Evolutionary conservation across 2,888 invertebrate species (phyloP).

Genomic region (Prostheceraeus crozeri): DNA sequence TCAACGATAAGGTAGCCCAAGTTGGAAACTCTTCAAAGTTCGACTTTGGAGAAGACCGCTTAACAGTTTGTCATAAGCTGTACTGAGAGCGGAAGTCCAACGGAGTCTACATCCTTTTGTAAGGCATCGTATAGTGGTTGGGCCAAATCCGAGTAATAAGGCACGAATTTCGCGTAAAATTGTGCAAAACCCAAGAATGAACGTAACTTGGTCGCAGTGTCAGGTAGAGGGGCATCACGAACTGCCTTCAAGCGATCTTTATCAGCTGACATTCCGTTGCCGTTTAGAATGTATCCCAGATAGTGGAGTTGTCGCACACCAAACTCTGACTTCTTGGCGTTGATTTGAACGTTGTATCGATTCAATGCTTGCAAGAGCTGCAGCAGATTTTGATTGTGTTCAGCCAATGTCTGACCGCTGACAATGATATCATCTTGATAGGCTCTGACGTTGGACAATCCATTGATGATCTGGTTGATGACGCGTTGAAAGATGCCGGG

Average conservation of each 20-base stretch:
- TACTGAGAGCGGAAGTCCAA: too few relatives aligned
- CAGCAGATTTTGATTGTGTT: constrained; percentile 7
- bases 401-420: not conserved
- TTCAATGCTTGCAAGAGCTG: constrained; percentile 14
- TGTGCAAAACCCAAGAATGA: not conserved
- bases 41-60: too few relatives aligned
- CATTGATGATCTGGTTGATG: not conserved
- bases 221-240: constrained; percentile 2
- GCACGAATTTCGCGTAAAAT: constrained; percentile 18
- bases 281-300: not conserved
- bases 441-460: constrained; percentile 1
- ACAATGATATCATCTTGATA: constrained; percentile 18
- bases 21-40: constrained; percentile 1
- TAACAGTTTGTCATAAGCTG: too few relatives aligned
- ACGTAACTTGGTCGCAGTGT: constrained; percentile 1
- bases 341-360: constrained; percentile 16
- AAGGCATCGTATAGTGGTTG: constrained; percentile 22
- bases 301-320: not conserved
- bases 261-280: constrained; percentile 8
- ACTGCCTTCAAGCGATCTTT: not conserved
- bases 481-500: not conserved
- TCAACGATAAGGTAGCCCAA: constrained; percentile 13
- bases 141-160: constrained; percentile 1
- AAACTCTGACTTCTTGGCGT: not conserved
- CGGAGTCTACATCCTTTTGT: too few relatives aligned